A percentile compares a stretch with the other conserved stretches of the same genome.
These are phyloP conservation scores for Cartodere bifasciata DNA, from an alignment of 2,888 invertebrate species.

Conservation along the genomic window DNA sequence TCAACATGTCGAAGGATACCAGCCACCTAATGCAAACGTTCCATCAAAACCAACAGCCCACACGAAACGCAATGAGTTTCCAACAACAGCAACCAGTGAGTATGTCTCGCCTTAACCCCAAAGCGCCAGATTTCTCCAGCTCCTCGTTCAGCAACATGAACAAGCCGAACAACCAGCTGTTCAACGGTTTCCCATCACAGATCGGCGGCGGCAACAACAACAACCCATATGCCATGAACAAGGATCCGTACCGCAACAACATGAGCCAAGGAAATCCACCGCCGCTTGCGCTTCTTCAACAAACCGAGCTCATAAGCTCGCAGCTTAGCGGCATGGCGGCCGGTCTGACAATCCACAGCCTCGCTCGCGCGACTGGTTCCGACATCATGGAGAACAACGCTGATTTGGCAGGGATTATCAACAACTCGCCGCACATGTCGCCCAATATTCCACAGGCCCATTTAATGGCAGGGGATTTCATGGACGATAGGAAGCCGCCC, in stretches of 20 bases:
- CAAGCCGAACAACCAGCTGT: slow-evolving; percentile 19
- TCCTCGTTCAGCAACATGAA: slow-evolving; percentile 32
- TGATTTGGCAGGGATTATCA: slow-evolving; percentile 36
- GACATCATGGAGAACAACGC: slow-evolving; percentile 34
- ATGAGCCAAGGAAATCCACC: slow-evolving; percentile 17
- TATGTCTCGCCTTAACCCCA: slow-evolving; percentile 62
- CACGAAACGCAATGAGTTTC: no score
- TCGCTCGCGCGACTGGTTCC: slow-evolving; percentile 27
- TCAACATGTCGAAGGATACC: slow-evolving; percentile 5
- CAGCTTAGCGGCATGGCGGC: slow-evolving; percentile 30
- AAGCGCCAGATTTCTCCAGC: slow-evolving; percentile 65
- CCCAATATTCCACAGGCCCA: slow-evolving; percentile 27
- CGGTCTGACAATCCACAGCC: slow-evolving; percentile 30
- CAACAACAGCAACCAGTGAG: slow-evolving; percentile 37
- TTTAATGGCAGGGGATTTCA: slow-evolving; percentile 21
- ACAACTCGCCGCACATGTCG: slow-evolving; percentile 38
- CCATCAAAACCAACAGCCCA: slow-evolving; percentile 25
- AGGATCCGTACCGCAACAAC: slow-evolving; percentile 6
- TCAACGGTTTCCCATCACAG: slow-evolving; percentile 14
- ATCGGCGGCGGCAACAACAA: slow-evolving; percentile 4
- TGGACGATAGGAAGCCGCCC: slow-evolving; percentile 42
- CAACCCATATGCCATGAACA: slow-evolving; percentile 6
- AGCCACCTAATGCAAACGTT: slow-evolving; percentile 4
- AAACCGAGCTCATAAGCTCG: slow-evolving; percentile 27
- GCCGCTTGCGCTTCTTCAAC: slow-evolving; percentile 28